Conservation (phyloP, 2,888 invertebrate species). For the Drosophila antonietae region DNA sequence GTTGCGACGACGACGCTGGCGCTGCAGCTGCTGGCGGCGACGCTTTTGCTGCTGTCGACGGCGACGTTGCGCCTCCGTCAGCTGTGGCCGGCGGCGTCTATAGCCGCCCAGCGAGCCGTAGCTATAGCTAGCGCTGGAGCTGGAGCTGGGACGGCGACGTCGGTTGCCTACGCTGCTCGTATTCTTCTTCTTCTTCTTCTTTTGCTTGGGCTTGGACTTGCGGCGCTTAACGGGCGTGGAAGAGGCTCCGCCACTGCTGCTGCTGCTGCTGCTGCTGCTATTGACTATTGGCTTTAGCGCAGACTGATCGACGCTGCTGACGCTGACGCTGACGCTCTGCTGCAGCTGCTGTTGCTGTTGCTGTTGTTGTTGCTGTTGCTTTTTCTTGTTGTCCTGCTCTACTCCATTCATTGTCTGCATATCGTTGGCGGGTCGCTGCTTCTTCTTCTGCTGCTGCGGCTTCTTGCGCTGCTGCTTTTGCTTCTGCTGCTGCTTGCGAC, state of each 20-base stretch:
- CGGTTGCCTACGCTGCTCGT: constrained; percentile 38
- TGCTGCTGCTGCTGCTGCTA: constrained; percentile 19
- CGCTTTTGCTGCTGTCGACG: constrained; percentile 33
- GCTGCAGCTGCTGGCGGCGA: constrained; percentile 55
- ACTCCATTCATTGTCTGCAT: constrained; percentile 5
- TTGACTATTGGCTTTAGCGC: constrained; percentile 10
- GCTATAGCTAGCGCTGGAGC: constrained; percentile 4
- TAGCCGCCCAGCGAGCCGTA: constrained; percentile 54
- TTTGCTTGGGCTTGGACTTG: constrained; percentile 28
- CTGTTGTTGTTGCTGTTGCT: constrained; percentile 8
- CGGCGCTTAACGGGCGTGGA: constrained; percentile 18
- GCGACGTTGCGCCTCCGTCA: constrained; percentile 20
- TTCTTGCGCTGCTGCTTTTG: constrained; percentile 2
- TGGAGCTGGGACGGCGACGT: constrained; percentile 36
- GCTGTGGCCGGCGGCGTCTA: constrained; percentile 60
- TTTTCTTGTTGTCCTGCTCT: constrained; percentile 22
- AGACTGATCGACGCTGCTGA: neutral
- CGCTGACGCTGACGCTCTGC: constrained; percentile 24
- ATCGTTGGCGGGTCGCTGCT: constrained; percentile 6
- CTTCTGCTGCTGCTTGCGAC: constrained; percentile 16
- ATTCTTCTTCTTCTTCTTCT: constrained; percentile 40
- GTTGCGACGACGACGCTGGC: constrained; percentile 61
- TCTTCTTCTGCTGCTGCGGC: constrained; percentile 10
- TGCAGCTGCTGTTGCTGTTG: constrained; percentile 14
- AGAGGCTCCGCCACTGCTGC: constrained; percentile 5